Conservation (phyloP, 2,797 vertebrate genomes). For the Tinamus major region DNA sequence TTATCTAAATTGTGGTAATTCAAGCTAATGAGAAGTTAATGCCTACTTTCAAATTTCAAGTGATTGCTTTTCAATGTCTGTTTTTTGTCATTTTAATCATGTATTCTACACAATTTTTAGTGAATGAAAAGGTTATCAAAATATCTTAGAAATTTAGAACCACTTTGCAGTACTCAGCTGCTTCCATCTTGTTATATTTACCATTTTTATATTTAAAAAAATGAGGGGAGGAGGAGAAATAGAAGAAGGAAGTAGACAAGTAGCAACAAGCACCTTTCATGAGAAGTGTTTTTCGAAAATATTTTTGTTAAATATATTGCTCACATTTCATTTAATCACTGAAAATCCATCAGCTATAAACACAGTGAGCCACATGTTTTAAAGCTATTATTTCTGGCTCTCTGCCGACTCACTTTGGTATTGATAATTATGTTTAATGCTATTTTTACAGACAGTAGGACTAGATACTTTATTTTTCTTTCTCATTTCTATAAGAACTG, state of each 20-base stretch:
- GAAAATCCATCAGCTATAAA: not conserved
- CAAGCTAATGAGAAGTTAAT: slow-evolving; percentile 1
- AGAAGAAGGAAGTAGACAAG: not conserved
- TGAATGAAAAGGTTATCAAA: not conserved
- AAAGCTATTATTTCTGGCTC: not conserved
- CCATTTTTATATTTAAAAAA: not conserved
- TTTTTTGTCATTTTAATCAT: not conserved
- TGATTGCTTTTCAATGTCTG: not conserved
- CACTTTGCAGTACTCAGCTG: not conserved
- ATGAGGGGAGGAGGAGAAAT: not conserved
- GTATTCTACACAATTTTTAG: not conserved
- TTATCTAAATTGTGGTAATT: not conserved
- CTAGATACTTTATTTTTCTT: not conserved
- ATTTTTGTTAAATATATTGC: not conserved
- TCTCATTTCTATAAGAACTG: not conserved
- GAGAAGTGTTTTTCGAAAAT: not conserved
- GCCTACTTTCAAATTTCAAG: not conserved
- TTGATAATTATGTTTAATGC: not conserved
- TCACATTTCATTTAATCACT: not conserved
- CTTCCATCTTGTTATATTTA: not conserved
- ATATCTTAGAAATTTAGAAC: not conserved
- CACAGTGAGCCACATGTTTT: not conserved
- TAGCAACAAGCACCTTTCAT: not conserved
- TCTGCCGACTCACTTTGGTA: not conserved
- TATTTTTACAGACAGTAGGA: slow-evolving; percentile 17